These are phyloP conservation scores for Fregetta grallaria DNA, from an alignment of 2,113 vertebrate species.

Conservation along the genomic window DNA sequence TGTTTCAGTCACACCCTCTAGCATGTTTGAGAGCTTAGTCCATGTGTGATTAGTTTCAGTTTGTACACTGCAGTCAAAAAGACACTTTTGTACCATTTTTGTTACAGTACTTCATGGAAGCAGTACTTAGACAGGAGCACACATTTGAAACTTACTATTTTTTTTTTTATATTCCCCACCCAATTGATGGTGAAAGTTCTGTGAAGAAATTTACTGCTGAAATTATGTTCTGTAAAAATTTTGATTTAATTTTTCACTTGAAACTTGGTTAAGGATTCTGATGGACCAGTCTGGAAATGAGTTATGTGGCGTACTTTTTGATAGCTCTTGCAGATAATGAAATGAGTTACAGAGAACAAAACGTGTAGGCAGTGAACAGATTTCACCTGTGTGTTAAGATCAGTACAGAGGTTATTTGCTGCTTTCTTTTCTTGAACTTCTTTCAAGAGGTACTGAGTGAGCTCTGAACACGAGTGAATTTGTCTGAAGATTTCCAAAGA, in stretches of 20 bases:
- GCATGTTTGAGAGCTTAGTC: neutral
- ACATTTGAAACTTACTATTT: neutral
- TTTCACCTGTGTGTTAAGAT: neutral
- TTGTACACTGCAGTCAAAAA: neutral
- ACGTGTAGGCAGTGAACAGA: neutral
- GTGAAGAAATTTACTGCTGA: neutral
- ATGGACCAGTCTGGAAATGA: neutral
- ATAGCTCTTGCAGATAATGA: neutral
- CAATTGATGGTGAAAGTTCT: neutral
- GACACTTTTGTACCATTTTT: neutral
- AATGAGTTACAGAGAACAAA: neutral
- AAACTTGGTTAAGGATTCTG: neutral
- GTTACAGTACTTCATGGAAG: neutral
- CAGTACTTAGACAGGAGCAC: neutral
- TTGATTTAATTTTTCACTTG: neutral
- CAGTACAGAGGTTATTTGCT: neutral
- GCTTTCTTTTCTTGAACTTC: no score
- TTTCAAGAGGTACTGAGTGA: neutral
- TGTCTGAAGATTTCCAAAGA: conserved; percentile 9
- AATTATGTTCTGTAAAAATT: neutral
- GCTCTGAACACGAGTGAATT: neutral
- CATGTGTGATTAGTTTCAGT: neutral
- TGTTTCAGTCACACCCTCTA: neutral
- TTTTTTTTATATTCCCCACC: neutral
- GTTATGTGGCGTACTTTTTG: neutral